Conservation (phyloP, 1,140 invertebrate genomes). For the Calephelis virginiensis region DNA sequence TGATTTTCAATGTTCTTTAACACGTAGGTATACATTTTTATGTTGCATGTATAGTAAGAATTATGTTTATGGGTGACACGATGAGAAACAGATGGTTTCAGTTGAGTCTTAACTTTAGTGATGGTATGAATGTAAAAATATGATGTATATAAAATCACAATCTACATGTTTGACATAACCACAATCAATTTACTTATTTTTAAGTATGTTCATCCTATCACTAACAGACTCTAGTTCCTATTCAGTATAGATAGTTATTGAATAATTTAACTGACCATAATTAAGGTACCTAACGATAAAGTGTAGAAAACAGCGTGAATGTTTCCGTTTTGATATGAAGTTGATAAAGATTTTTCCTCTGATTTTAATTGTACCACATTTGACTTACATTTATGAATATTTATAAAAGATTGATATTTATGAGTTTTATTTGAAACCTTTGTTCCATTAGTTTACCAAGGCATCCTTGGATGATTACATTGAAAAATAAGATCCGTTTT, state of each 20-base stretch:
- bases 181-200: constrained; percentile 9
- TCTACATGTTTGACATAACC: constrained; percentile 15
- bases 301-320: constrained; percentile 73
- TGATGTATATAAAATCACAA: constrained; percentile 19
- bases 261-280: constrained; percentile 61
- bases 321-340: constrained; percentile 75
- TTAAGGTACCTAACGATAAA: constrained; percentile 65
- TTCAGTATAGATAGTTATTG: constrained; percentile 60
- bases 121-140: neutral
- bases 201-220: constrained; percentile 44
- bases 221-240: constrained; percentile 68
- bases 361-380: constrained; percentile 77
- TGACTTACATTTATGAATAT: constrained; percentile 77
- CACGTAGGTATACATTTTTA: constrained; percentile 5
- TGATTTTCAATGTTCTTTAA: constrained; percentile 15
- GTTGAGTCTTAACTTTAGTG: constrained; percentile 15
- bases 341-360: constrained; percentile 73
- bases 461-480: too few relatives aligned
- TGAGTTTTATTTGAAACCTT: constrained; percentile 55
- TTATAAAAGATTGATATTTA: constrained; percentile 75
- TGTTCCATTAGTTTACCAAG: neutral
- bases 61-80: neutral
- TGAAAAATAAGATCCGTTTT: too few relatives aligned
- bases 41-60: constrained; percentile 8
- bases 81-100: constrained; percentile 16